Base-by-base conservation (phyloP, 2,888 invertebrate genomes). In the Lottia gigantea region DNA sequence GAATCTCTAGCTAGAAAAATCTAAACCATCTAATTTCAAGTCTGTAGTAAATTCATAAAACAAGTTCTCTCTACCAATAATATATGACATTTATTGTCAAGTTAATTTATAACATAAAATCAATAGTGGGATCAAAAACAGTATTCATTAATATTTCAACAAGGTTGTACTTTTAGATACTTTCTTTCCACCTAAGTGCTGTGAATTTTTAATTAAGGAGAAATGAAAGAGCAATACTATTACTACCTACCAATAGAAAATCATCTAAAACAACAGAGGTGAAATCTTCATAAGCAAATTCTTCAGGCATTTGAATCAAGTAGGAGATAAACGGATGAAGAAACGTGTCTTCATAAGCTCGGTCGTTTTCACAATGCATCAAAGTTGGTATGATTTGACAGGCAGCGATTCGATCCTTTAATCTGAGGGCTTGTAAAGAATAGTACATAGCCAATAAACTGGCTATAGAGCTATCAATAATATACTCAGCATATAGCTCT, bases 251-350 rank as follows among this genome's bases (percentile, higher is more conserved):
- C 88, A 96, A 94, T 84, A 98, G 94, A 88, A 97, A 97, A 88
- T 97, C 96, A 89, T 97, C 97, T 90, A 98, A 97, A 62, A 98
- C 92, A 1, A 95, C 95, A 2, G 96, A 96, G 89, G 96, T 97
- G 87, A 97, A 97, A 80, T 97, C 96, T 89, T 97, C 96, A 0
- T 95, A 94, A 78, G 94, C 91, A 86, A 98, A 97, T 88, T 97
- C 97, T 78, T 98, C 97, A 4, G 93, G 92, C 91, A 97, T 93
- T 73, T 94, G 94, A 78, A 96, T 94, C 11, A 98, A 90, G 64
- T 95, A 89, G 0, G 95, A 94, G 25, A 93, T 95, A 82, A 98
- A 90, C 16, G 95, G 95, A 91, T 98, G 97, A 71, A 98, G 89
- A 88, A 96, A 97, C 7, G 96, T 96, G 90, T 98, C 97, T 87